Evolutionary conservation across 2,888 invertebrate genomes (phyloP), one percentile per base, ranked within the genome.

Genomic region (Erebia aethiops): DNA sequence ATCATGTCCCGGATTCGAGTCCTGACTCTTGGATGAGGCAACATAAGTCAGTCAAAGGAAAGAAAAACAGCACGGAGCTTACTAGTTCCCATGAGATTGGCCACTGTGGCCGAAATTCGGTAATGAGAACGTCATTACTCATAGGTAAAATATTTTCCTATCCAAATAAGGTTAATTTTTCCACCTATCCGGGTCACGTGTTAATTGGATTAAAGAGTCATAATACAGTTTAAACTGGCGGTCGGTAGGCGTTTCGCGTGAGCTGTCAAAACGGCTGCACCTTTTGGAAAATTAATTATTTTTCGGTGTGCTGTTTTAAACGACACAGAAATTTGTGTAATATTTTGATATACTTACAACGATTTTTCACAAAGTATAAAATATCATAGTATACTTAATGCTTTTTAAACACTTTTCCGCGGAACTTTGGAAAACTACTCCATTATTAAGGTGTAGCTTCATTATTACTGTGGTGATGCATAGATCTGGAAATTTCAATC

Each of bases 131-230:
- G 14, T 58, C 9, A 63, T 21, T 16, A n/a, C 21, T 49, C 21
- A 63, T 41, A 41, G 18, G 5, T 10, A 58, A 67, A 49, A 35
- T 16, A 49, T 49, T 58, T 67, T 52, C n/a, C 18, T 41, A n/a
- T 18, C 51, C 60, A 67, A 67, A 67, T 67, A 61, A 52, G 67
- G 67, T 67, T 67, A 67, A 51, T 52, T 61, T 67, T 67, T 67
- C 51, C 67, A 67, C 63, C 67, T 72, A 74, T 72, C 66, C 65
- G 67, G 75, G 74, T 72, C 74, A 72, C 68, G 64, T 57, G 68
- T 65, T 75, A 75, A 75, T 75, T 74, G 72, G 69, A 72, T 75
- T 72, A 71, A 69, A 69, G 63, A 41, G 52, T 67, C 73, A 68
- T 74, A 74, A 68, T 57, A 68, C 70, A 71, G 65, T 72, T 69